phyloP scores from a whole-genome alignment of 2,113 vertebrate species.

The Brachyistius frenatus region DNA sequence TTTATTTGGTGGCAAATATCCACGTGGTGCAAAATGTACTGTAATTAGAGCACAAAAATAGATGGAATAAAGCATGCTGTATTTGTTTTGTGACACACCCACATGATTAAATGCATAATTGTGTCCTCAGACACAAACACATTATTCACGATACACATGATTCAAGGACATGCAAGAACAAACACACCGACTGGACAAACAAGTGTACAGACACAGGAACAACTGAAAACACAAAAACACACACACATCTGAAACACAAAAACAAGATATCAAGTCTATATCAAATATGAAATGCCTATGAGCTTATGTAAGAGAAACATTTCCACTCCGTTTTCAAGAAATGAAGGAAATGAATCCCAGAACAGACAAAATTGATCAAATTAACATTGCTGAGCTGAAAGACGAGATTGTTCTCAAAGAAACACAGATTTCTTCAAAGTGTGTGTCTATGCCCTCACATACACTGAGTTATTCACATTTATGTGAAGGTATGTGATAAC shows the following conservation, averaged over 20 bases:
- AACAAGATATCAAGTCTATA: too few species aligned
- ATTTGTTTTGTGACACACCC: constrained; percentile 26
- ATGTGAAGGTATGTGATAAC: constrained; percentile 56
- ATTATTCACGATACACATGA: background rate
- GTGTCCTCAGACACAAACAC: background rate
- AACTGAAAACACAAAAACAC: background rate
- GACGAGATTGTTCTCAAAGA: background rate
- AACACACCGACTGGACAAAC: background rate
- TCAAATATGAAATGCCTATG: too few species aligned
- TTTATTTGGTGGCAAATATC: background rate
- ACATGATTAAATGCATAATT: constrained; percentile 3
- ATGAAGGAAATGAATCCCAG: too few species aligned
- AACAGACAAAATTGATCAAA: constrained; percentile 26
- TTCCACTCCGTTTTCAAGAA: too few species aligned
- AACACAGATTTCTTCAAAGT: background rate
- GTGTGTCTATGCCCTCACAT: too few species aligned
- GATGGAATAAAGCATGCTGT: background rate
- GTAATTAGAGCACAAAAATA: background rate
- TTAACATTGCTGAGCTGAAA: constrained; percentile 20
- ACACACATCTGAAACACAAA: background rate
- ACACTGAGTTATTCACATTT: background rate
- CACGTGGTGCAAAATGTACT: background rate
- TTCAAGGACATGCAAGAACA: background rate
- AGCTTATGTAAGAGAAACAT: too few species aligned
- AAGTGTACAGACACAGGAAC: background rate